Percentiles rank a stretch among this genome's conserved stretches.
phyloP scores from a whole-genome alignment of 2,113 vertebrate genomes.

The Callospermophilus lateralis region DNA sequence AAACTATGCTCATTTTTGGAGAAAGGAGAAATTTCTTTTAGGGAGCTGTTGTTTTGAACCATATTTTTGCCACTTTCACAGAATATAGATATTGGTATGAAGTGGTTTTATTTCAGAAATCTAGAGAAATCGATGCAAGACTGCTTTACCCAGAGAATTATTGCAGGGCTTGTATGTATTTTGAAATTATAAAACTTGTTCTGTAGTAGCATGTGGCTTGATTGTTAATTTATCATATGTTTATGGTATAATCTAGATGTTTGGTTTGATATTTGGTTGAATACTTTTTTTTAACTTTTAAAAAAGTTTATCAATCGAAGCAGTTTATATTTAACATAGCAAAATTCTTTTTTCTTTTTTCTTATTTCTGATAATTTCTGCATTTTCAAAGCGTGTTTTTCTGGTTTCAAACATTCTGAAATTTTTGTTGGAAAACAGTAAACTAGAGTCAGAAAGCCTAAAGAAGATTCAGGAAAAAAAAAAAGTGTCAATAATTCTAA shows the following conservation, averaged over 20 bases:
- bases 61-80: constrained; percentile 23
- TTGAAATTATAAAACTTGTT: constrained; percentile 28
- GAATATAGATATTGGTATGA: constrained; percentile 46
- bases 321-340: not conserved
- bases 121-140: not conserved
- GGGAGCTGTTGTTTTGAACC: not conserved
- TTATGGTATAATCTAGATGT: not conserved
- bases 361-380: not conserved
- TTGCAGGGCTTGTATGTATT: not conserved
- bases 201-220: not conserved
- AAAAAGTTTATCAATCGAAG: constrained; percentile 12
- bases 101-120: constrained; percentile 53
- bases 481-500: not conserved
- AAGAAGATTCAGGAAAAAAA: not conserved
- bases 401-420: not conserved
- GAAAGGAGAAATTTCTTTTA: constrained; percentile 28
- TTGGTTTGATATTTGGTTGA: not conserved
- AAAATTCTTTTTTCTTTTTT: not conserved
- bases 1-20: constrained; percentile 7
- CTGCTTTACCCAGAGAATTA: constrained; percentile 11
- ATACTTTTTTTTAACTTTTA: not conserved
- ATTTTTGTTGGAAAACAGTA: not conserved
- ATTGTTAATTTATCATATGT: constrained; percentile 19
- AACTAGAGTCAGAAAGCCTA: not conserved
- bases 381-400: not conserved